Evolutionary conservation across 2,888 invertebrate genomes (phyloP), one percentile per base, ranked within the genome.

Genomic region (Diarsia mendica): DNA sequence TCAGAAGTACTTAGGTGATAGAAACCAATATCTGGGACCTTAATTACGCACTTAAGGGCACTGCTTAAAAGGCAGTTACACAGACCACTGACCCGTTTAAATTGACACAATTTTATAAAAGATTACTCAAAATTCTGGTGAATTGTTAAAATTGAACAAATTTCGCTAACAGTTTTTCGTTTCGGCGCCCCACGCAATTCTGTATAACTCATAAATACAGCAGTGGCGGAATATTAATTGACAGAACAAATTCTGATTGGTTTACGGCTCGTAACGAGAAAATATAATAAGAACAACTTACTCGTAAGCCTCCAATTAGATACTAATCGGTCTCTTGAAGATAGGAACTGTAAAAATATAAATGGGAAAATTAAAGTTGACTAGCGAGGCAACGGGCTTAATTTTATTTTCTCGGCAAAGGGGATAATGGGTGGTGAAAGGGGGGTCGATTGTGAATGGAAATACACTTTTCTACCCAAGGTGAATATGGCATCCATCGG

Each of bases 271-370:
- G 77, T 75, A 58, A 64, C 69, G 74, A 79, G 84, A 87, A 87
- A 89, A 87, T 82, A 86, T 91, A 91, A 86, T 91, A 91, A 93
- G 93, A 88, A 91, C 89, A 89, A 91, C 85, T 90, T 92, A 79
- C 58, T 72, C 13, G 49, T 79, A 92, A 95, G 93, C 93, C 87
- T 83, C 90, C 93, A 93, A 94, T 94, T 92, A 92, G 86, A 84
- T 82, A 87, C 86, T 92, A 90, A 93, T 92, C 90, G 87, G 78
- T 81, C 64, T 72, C 72, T 81, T 79, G 48, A 15, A 44, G 63
- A 44, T 85, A 72, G 83, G 85, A 90, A 90, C 83, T 81, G 85
- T 83, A 88, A 81, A 85, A 79, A 80, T 75, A 83, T 80, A 74
- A 84, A 87, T 80, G 73, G 77, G 79, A 87, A 85, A 83, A 85